These are phyloP conservation scores for Orbicella faveolata DNA, from an alignment of 64 coral and sea anemone species.

Conservation along the genomic window DNA sequence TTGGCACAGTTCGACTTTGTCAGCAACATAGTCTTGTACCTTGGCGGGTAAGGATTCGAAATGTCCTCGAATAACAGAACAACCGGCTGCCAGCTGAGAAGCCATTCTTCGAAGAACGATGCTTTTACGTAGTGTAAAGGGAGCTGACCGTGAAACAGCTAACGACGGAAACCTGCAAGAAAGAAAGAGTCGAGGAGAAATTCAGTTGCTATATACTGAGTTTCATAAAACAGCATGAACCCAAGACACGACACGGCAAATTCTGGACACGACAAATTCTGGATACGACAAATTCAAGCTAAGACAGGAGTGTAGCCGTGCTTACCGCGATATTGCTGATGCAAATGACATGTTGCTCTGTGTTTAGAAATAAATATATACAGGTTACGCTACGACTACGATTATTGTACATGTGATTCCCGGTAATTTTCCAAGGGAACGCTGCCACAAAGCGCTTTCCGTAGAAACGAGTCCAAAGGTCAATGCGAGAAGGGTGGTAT, in stretches of 20 bases:
- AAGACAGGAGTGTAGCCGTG: neutral
- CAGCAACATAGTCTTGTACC: slow-evolving; percentile 62
- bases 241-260: no score
- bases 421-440: slow-evolving; percentile 20
- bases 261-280: no score
- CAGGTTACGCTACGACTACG: slow-evolving; percentile 13
- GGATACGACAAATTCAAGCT: no score
- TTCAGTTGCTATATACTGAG: neutral
- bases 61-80: slow-evolving; percentile 54
- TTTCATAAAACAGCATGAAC: neutral
- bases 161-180: slow-evolving; percentile 14
- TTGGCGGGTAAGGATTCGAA: slow-evolving; percentile 47
- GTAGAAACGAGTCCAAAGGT: slow-evolving; percentile 37
- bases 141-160: neutral
- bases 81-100: slow-evolving; percentile 52
- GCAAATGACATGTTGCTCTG: slow-evolving; percentile 74
- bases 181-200: neutral
- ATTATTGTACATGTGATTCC: slow-evolving; percentile 27
- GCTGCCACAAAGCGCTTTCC: slow-evolving; percentile 6
- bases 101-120: slow-evolving; percentile 60
- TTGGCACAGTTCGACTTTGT: slow-evolving; percentile 63
- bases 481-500: neutral
- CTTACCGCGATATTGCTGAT: slow-evolving; percentile 85
- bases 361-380: slow-evolving; percentile 42
- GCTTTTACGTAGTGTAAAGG: slow-evolving; percentile 40